phyloP scores from a whole-genome alignment of 2,113 vertebrate species.

The Mola mola region DNA sequence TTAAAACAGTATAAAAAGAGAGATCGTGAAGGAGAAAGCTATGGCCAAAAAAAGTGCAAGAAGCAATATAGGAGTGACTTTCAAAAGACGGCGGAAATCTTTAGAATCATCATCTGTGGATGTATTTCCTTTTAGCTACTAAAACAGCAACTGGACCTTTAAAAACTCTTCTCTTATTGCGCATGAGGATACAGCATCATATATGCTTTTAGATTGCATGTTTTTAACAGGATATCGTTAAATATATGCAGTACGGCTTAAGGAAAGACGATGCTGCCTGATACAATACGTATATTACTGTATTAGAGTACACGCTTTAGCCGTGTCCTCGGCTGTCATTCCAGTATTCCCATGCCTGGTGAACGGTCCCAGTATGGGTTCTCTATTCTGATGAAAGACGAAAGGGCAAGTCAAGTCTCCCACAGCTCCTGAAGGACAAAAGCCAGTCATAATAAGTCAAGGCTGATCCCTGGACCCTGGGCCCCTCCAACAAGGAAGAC shows the following conservation, averaged over 20 bases:
- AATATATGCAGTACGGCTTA: background rate
- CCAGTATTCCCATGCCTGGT: slow-evolving; percentile 46
- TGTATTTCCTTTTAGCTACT: background rate
- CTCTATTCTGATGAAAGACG: slow-evolving; percentile 66
- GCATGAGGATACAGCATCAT: no score
- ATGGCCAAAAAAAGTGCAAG: no score
- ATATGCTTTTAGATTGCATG: background rate
- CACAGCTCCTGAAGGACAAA: slow-evolving; percentile 76
- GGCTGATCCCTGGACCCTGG: slow-evolving; percentile 63
- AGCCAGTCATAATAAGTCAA: slow-evolving; percentile 77
- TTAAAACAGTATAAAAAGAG: no score
- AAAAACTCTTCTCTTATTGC: no score
- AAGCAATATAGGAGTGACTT: no score
- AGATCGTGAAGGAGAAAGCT: no score
- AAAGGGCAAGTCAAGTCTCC: slow-evolving; percentile 74
- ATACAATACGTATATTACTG: slow-evolving; percentile 3
- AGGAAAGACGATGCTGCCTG: background rate
- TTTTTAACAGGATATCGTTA: background rate
- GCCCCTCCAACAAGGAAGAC: slow-evolving; percentile 67
- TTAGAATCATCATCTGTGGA: background rate
- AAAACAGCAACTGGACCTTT: background rate
- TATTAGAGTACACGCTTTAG: slow-evolving; percentile 29
- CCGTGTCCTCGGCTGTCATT: slow-evolving; percentile 51
- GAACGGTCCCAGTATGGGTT: slow-evolving; percentile 62
- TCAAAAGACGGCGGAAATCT: no score